Evolutionary conservation across 2,797 vertebrate species (phyloP), one percentile per base, ranked within the genome.

Genomic region (Molossus molossus): DNA sequence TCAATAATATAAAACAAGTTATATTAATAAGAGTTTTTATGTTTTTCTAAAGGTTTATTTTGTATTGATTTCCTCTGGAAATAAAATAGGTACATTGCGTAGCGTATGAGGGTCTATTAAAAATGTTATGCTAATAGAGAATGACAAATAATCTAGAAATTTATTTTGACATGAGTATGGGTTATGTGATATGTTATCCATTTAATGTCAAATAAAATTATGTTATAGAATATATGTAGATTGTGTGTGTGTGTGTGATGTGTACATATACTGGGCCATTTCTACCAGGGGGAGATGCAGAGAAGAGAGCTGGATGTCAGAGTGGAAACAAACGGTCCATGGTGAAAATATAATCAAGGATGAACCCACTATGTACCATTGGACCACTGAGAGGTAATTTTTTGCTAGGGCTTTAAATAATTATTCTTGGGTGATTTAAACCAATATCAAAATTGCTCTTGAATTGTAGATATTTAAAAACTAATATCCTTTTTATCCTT

Each of bases 371-470:
- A 33, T 76, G 58, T 60, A 64, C 37, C 62, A 62, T 2, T 11
- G 10, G 53, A 69, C 29, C 57, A 72, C 5, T 25, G 23, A 89
- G 4, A 48, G 58, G 23, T 37, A 60, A 90, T 94, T 90, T 94
- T 94, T 65, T 87, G 33, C 5, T 13, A 17, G 40, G n/a, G 23
- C 60, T 84, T 83, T 76, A 91, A 75, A 83, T 80, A 93, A 96
- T 76, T 84, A 96, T 72, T 87, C 62, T 82, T 3, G 0, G 57
- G 20, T 20, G 27, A 89, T 20, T 88, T 75, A 91, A 95, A 53
- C 29, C 62, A 80, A 40, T 91, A 72, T 89, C 65, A 64, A 86
- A 93, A 55, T 37, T 84, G 91, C 25, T 18, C 23, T 80, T 89
- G 7, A 84, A 69, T 20, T 87, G 18, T 3, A 89, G 37, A 94